These are phyloP conservation scores for Paramacrobiotus metropolitanus DNA, from an alignment of 1,140 invertebrate genomes.

Conservation along the genomic window DNA sequence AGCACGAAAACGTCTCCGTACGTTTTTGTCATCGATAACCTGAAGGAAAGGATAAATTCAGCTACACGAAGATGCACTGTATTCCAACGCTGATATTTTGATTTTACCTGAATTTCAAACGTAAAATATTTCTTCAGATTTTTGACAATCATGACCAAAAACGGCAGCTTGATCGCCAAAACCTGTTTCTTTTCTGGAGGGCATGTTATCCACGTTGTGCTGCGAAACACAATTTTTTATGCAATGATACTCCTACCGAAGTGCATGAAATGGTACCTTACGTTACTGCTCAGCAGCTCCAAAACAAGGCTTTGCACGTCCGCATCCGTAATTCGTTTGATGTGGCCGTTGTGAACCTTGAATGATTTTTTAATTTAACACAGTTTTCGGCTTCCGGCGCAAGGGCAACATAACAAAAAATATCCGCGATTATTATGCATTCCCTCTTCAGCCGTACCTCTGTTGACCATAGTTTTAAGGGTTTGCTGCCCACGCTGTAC, in stretches of 20 bases:
- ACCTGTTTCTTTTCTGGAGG: not conserved
- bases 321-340: not conserved
- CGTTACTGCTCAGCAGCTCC: not conserved
- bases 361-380: too few species aligned
- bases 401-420: not conserved
- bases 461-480: slow-evolving; percentile 97
- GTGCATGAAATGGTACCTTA: not conserved
- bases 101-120: not conserved
- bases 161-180: not conserved
- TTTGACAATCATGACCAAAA: not conserved
- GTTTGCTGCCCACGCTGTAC: slow-evolving; percentile 96
- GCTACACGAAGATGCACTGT: not conserved
- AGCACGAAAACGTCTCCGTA: not conserved
- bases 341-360: slow-evolving; percentile 1
- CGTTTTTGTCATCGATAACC: slow-evolving; percentile 2
- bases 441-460: slow-evolving; percentile 38
- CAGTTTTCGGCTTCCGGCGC: too few species aligned
- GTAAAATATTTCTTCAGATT: slow-evolving; percentile 4
- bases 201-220: not conserved
- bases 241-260: too few species aligned
- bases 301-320: not conserved
- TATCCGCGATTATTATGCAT: not conserved
- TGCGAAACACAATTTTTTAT: not conserved
- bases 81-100: too few species aligned
- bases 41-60: not conserved